Base-by-base conservation (phyloP, 2,888 invertebrate species). In the Dyspetes luteomarginatus region DNA sequence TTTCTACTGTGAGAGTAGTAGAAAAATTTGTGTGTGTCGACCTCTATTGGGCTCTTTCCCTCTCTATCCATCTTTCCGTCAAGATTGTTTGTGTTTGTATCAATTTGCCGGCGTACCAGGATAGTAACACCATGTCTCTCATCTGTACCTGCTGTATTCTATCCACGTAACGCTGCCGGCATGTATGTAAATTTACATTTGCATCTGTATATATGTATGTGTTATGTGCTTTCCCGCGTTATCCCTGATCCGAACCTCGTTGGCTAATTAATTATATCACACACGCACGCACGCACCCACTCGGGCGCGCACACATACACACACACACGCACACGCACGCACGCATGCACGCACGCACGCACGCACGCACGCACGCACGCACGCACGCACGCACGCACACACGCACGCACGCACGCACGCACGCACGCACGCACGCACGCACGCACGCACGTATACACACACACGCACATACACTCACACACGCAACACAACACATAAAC, bases 241-340 rank as follows among this genome's bases (percentile, higher is more conserved):
- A 72, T 74, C 69, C 60, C 78, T 64, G 82, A 68, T 56, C 65
- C 67, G 71, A 65, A 72, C 45, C 74, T 43, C 68, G 58, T 26
- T 30, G 55, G 67, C 62, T 76, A 79, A 79, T 82, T 76, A 76
- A 73, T 82, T 82, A 56, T 30, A 36, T 50, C 71, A 72, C 64
- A 45, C 22, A 43, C 43, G 43, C 26, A 48, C 43, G 17, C 48
- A 2, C 17, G 24, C 43, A 28, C 52, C n/a, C 67, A 15, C 64
- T 5, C 36, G 12, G 45, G 15, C 43, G 12, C 45, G 17, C 26
- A 62, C 55, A 24, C 60, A 26, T 5, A 36, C 43, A 69, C 60
- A 9, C 15, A 28, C 41, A 26, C 43, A 62, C 17, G 26, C 50
- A 67, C 58, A 48, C 48, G 15, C 36, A 36, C 19, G 0, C 41